A percentile compares a stretch with the other conserved stretches of the same genome.
Conservation (phyloP, 1,140 invertebrate species). For the Temnothorax longispinosus region DNA sequence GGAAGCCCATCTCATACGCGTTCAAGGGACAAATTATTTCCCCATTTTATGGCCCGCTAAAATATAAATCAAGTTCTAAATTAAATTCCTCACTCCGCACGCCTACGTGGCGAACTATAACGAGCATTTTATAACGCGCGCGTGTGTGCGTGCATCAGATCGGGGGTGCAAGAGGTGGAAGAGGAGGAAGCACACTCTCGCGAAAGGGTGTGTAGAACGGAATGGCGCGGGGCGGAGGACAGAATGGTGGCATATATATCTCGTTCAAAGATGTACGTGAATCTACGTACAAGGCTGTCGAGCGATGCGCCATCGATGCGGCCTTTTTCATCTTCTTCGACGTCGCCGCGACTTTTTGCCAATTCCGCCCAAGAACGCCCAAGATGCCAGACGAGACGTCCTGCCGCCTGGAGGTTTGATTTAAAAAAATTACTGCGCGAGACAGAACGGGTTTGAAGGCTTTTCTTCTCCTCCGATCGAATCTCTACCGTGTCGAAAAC, state of each 20-base stretch:
- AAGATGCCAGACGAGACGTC: constrained; percentile 7
- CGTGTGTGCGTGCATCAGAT: constrained; percentile 63
- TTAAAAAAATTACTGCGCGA: constrained; percentile 44
- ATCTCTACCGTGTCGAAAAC: constrained; percentile 39
- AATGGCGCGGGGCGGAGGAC: neutral
- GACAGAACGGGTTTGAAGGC: constrained; percentile 27
- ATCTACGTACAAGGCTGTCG: constrained; percentile 16
- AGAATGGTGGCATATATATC: neutral
- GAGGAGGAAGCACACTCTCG: constrained; percentile 7
- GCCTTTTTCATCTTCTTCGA: constrained; percentile 48
- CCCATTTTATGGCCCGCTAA: constrained; percentile 84
- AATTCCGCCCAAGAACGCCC: constrained; percentile 30
- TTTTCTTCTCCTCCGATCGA: constrained; percentile 51
- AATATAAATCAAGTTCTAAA: constrained; percentile 86
- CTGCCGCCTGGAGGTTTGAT: neutral
- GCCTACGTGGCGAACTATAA: constrained; percentile 78
- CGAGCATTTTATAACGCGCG: constrained; percentile 82
- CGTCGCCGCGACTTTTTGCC: constrained; percentile 32
- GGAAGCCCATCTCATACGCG: constrained; percentile 80
- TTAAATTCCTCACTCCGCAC: constrained; percentile 82
- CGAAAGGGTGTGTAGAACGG: constrained; percentile 30
- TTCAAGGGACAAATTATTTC: constrained; percentile 84
- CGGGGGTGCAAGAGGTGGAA: neutral
- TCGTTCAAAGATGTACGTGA: constrained; percentile 1
- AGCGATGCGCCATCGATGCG: constrained; percentile 46